Conservation (phyloP, 1,140 invertebrate genomes). For the Prorops nasuta region DNA sequence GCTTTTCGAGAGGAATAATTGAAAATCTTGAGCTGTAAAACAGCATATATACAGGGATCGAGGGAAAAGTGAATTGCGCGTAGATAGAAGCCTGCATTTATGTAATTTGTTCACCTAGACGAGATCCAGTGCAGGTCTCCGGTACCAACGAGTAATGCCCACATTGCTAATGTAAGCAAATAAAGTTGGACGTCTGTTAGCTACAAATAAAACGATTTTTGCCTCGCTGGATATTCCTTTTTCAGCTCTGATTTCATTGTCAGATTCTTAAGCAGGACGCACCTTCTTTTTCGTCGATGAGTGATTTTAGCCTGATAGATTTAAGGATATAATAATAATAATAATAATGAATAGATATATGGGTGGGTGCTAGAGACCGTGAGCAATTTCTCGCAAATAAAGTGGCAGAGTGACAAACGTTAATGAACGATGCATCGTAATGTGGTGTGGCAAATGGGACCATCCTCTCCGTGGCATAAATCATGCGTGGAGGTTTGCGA, state of each 20-base stretch:
- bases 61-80: background rate
- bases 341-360: too few species aligned
- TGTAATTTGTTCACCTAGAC: background rate
- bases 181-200: slow-evolving; percentile 9
- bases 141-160: slow-evolving; percentile 9
- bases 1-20: background rate
- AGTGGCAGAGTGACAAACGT: background rate
- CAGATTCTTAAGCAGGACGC: background rate
- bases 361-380: too few species aligned
- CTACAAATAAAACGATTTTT: slow-evolving; percentile 1
- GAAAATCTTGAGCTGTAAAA: background rate
- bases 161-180: slow-evolving; percentile 14
- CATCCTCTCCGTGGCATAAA: slow-evolving; percentile 13
- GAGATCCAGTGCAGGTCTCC: slow-evolving; percentile 8
- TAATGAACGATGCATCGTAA: background rate
- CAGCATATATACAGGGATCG: background rate
- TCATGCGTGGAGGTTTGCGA: slow-evolving; percentile 15
- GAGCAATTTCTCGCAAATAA: slow-evolving; percentile 9
- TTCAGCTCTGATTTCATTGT: background rate
- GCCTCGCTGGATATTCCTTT: slow-evolving; percentile 13
- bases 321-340: too few species aligned
- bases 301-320: too few species aligned
- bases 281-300: slow-evolving; percentile 6
- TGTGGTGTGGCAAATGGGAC: background rate
- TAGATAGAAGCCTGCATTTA: background rate